Conservation (phyloP, 2,888 invertebrate genomes). For the Hartigia nigra region DNA sequence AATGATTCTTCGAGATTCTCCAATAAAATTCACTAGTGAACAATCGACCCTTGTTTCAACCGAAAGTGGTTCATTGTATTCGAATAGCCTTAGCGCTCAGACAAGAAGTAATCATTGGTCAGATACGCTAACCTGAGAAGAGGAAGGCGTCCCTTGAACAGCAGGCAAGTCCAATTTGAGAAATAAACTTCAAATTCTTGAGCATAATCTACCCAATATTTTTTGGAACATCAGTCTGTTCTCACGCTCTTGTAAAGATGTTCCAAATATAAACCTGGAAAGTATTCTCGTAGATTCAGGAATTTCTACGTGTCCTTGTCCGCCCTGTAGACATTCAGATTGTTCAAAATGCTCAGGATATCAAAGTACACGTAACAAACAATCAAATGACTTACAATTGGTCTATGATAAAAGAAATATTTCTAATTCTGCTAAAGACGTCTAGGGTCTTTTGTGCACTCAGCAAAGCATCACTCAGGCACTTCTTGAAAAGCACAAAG, state of each 20-base stretch:
- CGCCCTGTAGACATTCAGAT: neutral
- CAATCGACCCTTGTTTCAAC: neutral
- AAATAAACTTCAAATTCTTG: conserved; percentile 12
- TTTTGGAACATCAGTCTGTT: conserved; percentile 6
- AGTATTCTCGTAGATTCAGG: conserved; percentile 12
- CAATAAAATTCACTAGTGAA: neutral
- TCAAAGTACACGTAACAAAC: neutral
- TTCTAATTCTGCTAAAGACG: neutral
- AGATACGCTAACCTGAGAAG: conserved; percentile 9
- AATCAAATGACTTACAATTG: neutral
- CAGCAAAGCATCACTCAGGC: neutral
- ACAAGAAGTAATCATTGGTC: conserved; percentile 8
- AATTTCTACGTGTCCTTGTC: neutral
- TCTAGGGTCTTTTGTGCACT: neutral
- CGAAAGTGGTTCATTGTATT: neutral
- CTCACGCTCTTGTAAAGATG: conserved; percentile 11
- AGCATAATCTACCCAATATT: conserved; percentile 10
- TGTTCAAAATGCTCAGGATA: neutral
- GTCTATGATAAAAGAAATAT: neutral
- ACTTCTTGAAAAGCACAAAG: neutral
- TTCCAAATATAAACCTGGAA: conserved; percentile 12
- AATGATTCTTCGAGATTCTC: neutral
- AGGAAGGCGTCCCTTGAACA: conserved; percentile 15
- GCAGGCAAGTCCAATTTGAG: conserved; percentile 12
- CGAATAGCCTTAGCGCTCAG: neutral